Evolutionary conservation across 2,888 invertebrate species (phyloP), one percentile per base, ranked within the genome.

Genomic region (Seira sanloemensis): DNA sequence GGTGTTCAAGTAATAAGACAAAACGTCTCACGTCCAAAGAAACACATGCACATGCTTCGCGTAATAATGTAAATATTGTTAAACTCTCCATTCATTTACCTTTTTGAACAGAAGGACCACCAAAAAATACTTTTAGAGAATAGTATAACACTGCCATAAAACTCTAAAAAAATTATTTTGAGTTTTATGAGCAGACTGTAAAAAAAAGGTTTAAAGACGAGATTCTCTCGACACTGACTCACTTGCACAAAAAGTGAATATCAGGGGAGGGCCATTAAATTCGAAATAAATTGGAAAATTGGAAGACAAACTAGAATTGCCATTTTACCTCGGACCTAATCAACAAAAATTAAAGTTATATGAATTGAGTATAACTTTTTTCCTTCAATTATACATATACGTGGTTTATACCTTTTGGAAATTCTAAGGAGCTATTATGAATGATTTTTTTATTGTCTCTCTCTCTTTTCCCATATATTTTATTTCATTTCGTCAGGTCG

Each of bases 61-160:
- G 50, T 54, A 37, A 72, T 72, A 50, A 72, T 72, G 7, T 16
- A 71, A 18, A 37, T 50, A 54, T 19, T 25, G 68, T 16, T 16
- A 26, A 2, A 50, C 2, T 16, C 12, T 50, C n/a, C 50, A 50
- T 50, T 50, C 50, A 50, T 50, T 50, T n/a, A n/a, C n/a, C 16
- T 50, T 50, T 50, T 50, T 7, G 5, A 50, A 12, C 12, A 50
- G 16, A 50, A 50, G 2, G n/a, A 50, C 16, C 12, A 50, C n/a
- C 2, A 50, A 2, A 50, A 50, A 50, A 50, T 50, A 2, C 12
- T 2, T 50, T 50, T 50, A 12, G 4, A 37, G 37, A 37, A 12
- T 7, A 37, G 37, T 37, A 37, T 50, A n/a, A n/a, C 50, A 37
- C n/a, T n/a, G 37, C 16, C 50, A 50, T 50, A n/a, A 50, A 50